Conservation (phyloP, 1,140 invertebrate genomes). For the Papilio aristodemus region DNA sequence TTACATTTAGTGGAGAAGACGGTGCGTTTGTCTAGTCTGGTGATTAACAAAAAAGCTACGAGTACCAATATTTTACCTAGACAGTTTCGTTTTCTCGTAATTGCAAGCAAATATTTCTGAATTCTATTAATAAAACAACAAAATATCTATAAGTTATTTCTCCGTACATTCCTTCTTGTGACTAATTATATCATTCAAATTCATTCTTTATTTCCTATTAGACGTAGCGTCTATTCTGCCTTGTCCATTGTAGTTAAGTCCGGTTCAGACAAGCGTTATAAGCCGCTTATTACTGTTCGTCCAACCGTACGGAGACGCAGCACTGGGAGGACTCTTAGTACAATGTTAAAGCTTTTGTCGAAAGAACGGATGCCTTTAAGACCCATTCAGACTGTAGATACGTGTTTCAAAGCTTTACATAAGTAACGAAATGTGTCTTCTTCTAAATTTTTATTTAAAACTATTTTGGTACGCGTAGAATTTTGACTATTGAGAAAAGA, state of each 20-base stretch:
- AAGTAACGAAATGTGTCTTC: background rate
- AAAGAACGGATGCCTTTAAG: slow-evolving; percentile 25
- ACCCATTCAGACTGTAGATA: slow-evolving; percentile 10
- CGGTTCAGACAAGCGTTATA: slow-evolving; percentile 22
- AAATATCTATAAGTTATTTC: too few species aligned
- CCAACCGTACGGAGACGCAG: slow-evolving; percentile 8
- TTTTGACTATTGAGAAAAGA: too few species aligned
- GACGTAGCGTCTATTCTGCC: background rate
- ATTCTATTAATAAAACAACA: too few species aligned
- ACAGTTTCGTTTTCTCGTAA: too few species aligned
- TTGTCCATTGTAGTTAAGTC: slow-evolving; percentile 17
- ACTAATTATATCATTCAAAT: background rate
- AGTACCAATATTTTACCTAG: too few species aligned
- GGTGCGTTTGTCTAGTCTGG: too few species aligned
- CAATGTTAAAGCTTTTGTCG: slow-evolving; percentile 17
- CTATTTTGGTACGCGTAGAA: background rate
- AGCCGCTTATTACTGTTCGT: slow-evolving; percentile 27
- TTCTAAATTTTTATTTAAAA: background rate
- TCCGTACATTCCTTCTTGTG: background rate
- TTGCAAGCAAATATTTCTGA: too few species aligned
- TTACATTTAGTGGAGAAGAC: too few species aligned
- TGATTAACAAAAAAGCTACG: too few species aligned
- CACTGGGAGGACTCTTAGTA: slow-evolving; percentile 5
- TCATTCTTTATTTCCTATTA: background rate
- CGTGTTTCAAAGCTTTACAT: slow-evolving; percentile 20